Conservation (phyloP, 2,888 invertebrate genomes). For the Steromphala cineraria region DNA sequence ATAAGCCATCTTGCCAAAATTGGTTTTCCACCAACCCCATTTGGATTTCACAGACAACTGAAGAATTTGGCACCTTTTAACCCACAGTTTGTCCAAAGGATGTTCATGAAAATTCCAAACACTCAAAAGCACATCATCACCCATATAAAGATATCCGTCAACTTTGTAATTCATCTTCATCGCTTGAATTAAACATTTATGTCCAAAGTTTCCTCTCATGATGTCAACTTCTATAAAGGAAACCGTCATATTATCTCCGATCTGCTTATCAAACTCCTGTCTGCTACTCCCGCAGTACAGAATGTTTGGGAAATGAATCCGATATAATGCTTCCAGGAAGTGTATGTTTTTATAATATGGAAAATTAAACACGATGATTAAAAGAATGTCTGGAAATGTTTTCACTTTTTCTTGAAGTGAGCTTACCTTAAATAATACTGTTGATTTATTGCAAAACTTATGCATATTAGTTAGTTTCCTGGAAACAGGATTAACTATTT, state of each 20-base stretch:
- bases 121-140: constrained; percentile 36
- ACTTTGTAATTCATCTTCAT: constrained; percentile 40
- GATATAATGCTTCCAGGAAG: not conserved
- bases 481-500: too few relatives aligned
- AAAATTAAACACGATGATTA: constrained; percentile 18
- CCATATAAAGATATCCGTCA: constrained; percentile 37
- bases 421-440: not conserved
- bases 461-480: not conserved
- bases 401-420: not conserved
- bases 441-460: not conserved
- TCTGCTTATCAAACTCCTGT: not conserved
- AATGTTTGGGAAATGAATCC: constrained; percentile 18
- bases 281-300: constrained; percentile 18
- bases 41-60: not conserved
- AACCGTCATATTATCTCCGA: not conserved
- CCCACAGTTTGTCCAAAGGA: constrained; percentile 10
- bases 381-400: constrained; percentile 5
- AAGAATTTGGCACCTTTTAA: not conserved
- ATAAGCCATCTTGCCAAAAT: not conserved
- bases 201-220: not conserved
- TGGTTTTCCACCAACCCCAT: not conserved
- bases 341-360: not conserved
- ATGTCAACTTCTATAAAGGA: constrained; percentile 20
- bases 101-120: not conserved
- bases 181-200: constrained; percentile 35